Evolutionary conservation across 1,140 invertebrate species (phyloP).

Genomic region (Caenorhabditis latens): DNA sequence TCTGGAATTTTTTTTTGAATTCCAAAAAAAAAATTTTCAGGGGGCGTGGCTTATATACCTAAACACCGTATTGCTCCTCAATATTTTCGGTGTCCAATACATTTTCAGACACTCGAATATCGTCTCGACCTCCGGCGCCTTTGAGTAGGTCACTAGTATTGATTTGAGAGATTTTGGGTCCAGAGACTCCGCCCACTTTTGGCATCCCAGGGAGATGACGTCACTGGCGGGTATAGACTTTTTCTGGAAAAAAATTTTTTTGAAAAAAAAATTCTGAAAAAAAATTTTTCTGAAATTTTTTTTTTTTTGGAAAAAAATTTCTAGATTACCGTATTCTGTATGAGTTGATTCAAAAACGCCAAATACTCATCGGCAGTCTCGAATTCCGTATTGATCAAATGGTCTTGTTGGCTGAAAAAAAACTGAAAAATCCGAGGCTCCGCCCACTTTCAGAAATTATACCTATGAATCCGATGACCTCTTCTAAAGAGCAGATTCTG

Average conservation of each 20-base stretch:
- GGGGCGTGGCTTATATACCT: background rate
- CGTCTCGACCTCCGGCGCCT: conserved; percentile 13
- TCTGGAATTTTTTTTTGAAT: background rate
- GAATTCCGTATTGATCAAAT: conserved; percentile 48
- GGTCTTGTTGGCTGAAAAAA: conserved; percentile 11
- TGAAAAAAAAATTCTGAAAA: no score
- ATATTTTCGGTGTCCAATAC: conserved; percentile 24
- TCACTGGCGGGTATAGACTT: conserved; percentile 6
- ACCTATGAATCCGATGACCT: background rate
- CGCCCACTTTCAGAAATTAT: background rate
- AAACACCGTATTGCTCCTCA: background rate
- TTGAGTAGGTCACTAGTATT: background rate
- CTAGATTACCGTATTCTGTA: conserved; percentile 8
- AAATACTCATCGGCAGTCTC: conserved; percentile 28
- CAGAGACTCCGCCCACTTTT: background rate
- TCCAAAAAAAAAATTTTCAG: background rate
- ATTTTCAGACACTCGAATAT: conserved; percentile 30
- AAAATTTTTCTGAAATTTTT: no score
- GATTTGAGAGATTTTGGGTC: background rate
- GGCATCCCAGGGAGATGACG: background rate
- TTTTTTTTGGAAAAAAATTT: no score
- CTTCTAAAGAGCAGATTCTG: background rate
- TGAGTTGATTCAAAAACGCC: conserved; percentile 18
- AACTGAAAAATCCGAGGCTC: background rate
- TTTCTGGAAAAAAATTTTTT: conserved; percentile 19